Evolutionary conservation across 2,113 vertebrate genomes (phyloP).

Genomic region (Gallinago undulata): DNA sequence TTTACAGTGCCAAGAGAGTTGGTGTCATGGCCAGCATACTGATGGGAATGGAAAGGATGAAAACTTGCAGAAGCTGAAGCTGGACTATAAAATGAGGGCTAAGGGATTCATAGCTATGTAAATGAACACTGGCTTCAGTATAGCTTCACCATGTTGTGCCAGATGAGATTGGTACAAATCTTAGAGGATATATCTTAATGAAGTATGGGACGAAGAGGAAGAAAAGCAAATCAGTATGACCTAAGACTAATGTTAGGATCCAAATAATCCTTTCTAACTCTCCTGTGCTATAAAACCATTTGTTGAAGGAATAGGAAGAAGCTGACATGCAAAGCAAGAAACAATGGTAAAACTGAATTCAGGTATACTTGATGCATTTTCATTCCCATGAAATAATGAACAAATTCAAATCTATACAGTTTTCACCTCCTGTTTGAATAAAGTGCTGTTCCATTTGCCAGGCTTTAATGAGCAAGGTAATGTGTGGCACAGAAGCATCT

Average conservation of each 20-base stretch:
- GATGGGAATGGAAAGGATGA: background rate
- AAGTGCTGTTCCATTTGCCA: background rate
- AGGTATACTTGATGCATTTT: background rate
- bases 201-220: rapidly evolving
- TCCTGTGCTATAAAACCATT: background rate
- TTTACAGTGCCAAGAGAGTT: background rate
- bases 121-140: background rate
- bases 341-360: background rate
- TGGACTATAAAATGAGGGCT: background rate
- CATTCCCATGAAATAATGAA: background rate
- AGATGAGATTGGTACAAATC: background rate
- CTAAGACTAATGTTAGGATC: background rate
- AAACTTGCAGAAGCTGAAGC: background rate
- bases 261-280: background rate
- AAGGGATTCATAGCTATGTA: background rate
- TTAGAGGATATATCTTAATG: background rate
- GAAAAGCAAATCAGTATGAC: background rate
- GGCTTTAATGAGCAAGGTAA: background rate
- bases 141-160: background rate
- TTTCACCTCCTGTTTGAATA: background rate
- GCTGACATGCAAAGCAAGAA: background rate
- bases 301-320: background rate
- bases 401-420: background rate
- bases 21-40: background rate
- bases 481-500: background rate